Evolutionary conservation across 1,140 invertebrate genomes (phyloP).

Genomic region (Drosophila serrata): DNA sequence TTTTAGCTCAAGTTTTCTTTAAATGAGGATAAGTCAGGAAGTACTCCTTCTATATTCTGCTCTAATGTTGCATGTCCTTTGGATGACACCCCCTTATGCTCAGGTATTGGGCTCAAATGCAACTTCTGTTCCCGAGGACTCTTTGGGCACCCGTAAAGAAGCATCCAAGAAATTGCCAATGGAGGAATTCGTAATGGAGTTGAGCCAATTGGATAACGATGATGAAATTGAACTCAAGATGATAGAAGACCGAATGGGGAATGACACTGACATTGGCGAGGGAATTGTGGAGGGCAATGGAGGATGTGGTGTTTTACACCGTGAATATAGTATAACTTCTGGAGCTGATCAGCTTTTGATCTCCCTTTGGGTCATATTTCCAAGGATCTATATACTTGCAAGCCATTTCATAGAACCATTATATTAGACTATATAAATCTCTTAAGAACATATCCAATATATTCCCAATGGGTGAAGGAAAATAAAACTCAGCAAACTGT

Average conservation of each 20-base stretch:
- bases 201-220: background rate
- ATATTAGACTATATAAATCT: background rate
- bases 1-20: background rate
- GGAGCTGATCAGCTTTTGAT: background rate
- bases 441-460: background rate
- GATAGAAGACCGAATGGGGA: background rate
- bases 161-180: background rate
- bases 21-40: background rate
- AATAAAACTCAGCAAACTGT: background rate
- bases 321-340: background rate
- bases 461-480: background rate
- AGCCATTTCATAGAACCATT: too few species aligned
- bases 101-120: background rate
- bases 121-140: background rate
- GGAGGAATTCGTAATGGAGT: background rate
- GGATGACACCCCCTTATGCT: background rate
- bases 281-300: background rate
- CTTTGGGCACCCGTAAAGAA: background rate
- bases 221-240: background rate
- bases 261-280: too few species aligned
- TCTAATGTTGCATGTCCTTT: background rate
- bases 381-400: too few species aligned
- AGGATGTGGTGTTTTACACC: background rate
- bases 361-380: background rate
- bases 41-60: background rate